These are phyloP conservation scores for Silurus glanis DNA, from an alignment of 2,113 vertebrate genomes.

Conservation along the genomic window DNA sequence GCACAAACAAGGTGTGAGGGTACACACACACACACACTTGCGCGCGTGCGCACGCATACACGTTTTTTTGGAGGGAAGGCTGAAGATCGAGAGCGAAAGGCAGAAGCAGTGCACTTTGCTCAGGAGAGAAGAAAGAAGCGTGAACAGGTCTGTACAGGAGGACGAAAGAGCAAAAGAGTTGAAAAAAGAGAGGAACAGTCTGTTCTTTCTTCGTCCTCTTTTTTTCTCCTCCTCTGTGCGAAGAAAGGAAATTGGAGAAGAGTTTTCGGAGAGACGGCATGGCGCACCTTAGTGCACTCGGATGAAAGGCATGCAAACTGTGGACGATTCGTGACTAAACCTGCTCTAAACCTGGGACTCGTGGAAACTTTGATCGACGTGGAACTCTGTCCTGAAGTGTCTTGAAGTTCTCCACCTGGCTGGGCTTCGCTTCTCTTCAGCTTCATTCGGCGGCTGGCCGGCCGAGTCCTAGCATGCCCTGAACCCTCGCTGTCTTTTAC, in stretches of 20 bases:
- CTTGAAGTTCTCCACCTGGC: background rate
- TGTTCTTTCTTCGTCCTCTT: conserved; percentile 53
- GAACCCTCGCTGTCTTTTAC: background rate
- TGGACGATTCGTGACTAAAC: background rate
- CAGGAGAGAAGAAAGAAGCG: conserved; percentile 51
- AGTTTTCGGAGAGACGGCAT: conserved; percentile 32
- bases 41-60: background rate
- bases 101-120: conserved; percentile 35
- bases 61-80: conserved; percentile 36
- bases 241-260: conserved; percentile 51
- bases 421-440: background rate
- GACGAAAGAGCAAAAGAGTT: conserved; percentile 51
- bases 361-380: background rate
- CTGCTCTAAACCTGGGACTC: background rate
- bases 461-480: conserved; percentile 1
- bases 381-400: background rate
- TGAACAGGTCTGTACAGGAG: background rate
- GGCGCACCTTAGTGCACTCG: background rate
- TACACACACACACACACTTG: background rate
- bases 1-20: conserved; percentile 58
- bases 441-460: conserved; percentile 6
- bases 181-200: conserved; percentile 49
- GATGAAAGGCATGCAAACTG: conserved; percentile 20
- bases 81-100: conserved; percentile 50
- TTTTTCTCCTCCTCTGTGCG: conserved; percentile 42